Evolutionary conservation across 2,797 vertebrate genomes (phyloP), one percentile per base, ranked within the genome.

Genomic region (Artibeus jamaicensis): DNA sequence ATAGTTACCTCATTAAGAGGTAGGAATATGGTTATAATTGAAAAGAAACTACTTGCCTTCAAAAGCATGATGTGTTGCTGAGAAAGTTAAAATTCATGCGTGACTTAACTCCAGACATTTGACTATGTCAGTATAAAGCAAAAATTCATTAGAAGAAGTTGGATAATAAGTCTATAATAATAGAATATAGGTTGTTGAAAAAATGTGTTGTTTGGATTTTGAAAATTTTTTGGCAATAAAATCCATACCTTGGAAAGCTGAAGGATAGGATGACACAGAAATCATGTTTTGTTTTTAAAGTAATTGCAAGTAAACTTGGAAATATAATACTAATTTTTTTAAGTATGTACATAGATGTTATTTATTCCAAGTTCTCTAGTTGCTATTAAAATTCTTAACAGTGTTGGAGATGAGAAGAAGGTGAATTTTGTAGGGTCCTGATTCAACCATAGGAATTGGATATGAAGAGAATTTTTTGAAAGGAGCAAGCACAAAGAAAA

Each of bases 171-270:
- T 76, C 44, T 86, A 48, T 6, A 44, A 79, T 89, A 86, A 86
- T 70, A 44, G 83, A 96, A 76, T 67, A 39, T 16, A 91, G 74
- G 12, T 34, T 12, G n/a, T 81, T 86, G 89, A 87, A 92, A 89
- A 91, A 5, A n/a, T 6, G 26, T 32, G 5, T 18, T 62, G 14
- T 65, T 65, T 32, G 59, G 26, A 32, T 32, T 62, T 84, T 78
- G 86, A 90, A 92, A 81, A 93, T 76, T 59, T 86, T 29, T 88
- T 91, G 73, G 53, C 78, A 92, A 24, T 86, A 78, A 93, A 93
- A 82, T 68, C 18, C 9, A 76, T 10, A 86, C 12, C 34, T 83
- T 95, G 55, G 39, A 95, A 91, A 16, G 32, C 77, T 53, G 42
- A 93, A 94, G 39, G 19, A 86, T 74, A 92, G 67, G 42, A 90